Conservation (phyloP, 1,140 invertebrate genomes). For the Trichonephila clavipes region DNA sequence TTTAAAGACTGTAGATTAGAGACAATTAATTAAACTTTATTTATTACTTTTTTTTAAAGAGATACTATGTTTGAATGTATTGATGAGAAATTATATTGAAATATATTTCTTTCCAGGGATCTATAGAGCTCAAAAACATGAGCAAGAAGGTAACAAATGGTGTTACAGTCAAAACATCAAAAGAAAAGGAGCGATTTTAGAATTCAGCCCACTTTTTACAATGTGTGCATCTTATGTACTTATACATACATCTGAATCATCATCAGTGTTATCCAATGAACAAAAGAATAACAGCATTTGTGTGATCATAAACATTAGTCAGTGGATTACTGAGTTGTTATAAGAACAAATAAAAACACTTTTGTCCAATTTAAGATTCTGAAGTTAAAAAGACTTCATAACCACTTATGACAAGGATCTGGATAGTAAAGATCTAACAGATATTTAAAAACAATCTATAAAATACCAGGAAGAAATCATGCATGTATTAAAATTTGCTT, state of each 20-base stretch:
- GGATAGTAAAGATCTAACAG: too few species aligned
- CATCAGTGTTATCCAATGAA: neutral
- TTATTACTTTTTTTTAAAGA: neutral
- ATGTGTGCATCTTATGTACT: neutral
- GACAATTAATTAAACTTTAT: neutral
- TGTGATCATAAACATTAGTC: too few species aligned
- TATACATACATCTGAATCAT: neutral
- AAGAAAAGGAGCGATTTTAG: constrained; percentile 15
- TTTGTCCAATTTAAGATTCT: too few species aligned
- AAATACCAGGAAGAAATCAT: too few species aligned
- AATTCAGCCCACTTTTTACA: neutral
- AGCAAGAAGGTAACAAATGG: neutral
- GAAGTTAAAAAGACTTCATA: too few species aligned
- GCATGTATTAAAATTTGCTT: too few species aligned
- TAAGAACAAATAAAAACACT: too few species aligned
- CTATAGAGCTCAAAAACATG: neutral
- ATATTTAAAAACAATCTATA: too few species aligned
- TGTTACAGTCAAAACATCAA: neutral
- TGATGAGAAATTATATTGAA: neutral
- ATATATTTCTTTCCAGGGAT: neutral
- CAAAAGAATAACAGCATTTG: too few species aligned
- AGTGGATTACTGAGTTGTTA: too few species aligned
- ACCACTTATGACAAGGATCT: too few species aligned
- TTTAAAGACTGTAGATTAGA: neutral
- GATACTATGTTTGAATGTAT: neutral